Evolutionary conservation across 2,113 vertebrate species (phyloP), one percentile per base, ranked within the genome.

Genomic region (Ictalurus punctatus): DNA sequence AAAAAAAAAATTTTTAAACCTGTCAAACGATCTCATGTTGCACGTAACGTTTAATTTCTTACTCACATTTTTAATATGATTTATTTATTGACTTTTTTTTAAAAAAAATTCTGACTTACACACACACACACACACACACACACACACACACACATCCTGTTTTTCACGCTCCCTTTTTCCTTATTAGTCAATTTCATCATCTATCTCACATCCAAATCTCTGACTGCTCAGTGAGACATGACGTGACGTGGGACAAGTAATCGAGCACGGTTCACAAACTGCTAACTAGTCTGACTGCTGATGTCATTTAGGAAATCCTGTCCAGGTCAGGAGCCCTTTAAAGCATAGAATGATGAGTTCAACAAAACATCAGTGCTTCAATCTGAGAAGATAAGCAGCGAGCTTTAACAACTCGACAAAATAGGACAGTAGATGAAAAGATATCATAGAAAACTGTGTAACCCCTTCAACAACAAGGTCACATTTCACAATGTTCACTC

Each of bases 291-390:
- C 81, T 86, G 86, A 90, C 58, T 85, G 44, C 84, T 93, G 88
- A 92, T 90, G 92, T 92, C 90, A 93, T 59, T 89, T 87, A 93
- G 93, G 91, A 95, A 93, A 93, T 67, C 87, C 59, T 91, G 78
- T 86, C 30, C 89, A 13, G 86, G 89, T 85, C 74, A 54, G 74
- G 59, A 84, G 86, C 65, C 23, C 88, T 44, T 89, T 34, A 93
- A 91, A 91, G 88, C 90, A 88, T 82, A 30, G 30, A 86, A 89
- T 91, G 90, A 92, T 91, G 82, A 87, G 69, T 85, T 74, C 82
- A 88, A 74, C 27, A 73, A 25, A 56, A 7, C 27, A 56, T 34
- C 48, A 7, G 40, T 6, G 34, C 12, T 83, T 74, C 37, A 58
- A 34, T 73, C 81, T 25, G 67, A 74, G 40, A 25, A 63, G 44